These are phyloP conservation scores for Parauchenoglanis ngamensis DNA, from an alignment of 2,797 vertebrate genomes.

Conservation along the genomic window DNA sequence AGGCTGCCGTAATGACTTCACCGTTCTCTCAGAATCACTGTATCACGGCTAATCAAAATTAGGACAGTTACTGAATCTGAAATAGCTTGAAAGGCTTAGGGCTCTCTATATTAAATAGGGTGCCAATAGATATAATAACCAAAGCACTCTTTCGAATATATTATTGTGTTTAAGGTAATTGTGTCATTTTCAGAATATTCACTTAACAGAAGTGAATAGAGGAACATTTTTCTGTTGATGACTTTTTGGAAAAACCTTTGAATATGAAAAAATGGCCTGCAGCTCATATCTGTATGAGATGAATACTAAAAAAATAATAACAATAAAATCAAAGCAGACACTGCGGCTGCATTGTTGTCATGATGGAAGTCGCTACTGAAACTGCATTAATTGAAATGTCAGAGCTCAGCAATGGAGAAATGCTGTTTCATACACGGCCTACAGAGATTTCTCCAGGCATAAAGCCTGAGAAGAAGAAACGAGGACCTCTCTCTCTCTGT, in stretches of 20 bases:
- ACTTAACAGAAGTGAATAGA: background rate
- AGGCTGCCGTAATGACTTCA: slow-evolving; percentile 1
- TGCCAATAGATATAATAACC: slow-evolving; percentile 14
- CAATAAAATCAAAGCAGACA: background rate
- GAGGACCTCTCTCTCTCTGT: background rate
- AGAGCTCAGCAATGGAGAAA: background rate
- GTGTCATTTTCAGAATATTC: background rate
- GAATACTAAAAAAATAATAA: background rate
- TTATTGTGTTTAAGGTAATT: background rate
- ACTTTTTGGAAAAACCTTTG: background rate
- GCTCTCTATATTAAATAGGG: background rate
- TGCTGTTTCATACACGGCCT: slow-evolving; percentile 28
- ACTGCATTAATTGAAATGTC: background rate
- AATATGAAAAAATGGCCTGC: background rate
- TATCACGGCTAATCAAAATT: slow-evolving; percentile 3
- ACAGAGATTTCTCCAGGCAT: slow-evolving; percentile 33
- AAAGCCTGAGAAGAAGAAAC: slow-evolving; percentile 66
- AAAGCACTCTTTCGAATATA: background rate
- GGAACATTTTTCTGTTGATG: background rate
- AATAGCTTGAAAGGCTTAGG: background rate
- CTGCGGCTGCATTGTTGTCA: background rate
- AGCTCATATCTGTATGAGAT: background rate
- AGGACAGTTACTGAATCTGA: background rate
- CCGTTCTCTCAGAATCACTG: background rate
- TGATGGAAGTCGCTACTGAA: background rate